Conservation (phyloP, 2,797 vertebrate genomes). For the Intellagama lesueurii region DNA sequence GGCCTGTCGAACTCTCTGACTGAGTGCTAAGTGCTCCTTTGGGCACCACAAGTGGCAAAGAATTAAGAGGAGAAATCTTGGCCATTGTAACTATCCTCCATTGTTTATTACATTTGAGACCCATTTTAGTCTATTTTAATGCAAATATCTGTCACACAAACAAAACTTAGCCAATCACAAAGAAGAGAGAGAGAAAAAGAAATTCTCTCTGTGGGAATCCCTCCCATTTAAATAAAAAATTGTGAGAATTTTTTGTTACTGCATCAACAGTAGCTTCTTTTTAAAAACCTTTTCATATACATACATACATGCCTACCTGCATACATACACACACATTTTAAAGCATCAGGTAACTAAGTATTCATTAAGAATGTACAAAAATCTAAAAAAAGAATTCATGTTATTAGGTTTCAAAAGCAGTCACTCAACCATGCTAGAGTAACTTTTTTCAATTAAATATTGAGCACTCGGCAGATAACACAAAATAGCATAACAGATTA, state of each 20-base stretch:
- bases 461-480: slow-evolving; percentile 51
- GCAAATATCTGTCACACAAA: slow-evolving; percentile 52
- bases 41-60: background rate
- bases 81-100: background rate
- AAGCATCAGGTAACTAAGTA: slow-evolving; percentile 52
- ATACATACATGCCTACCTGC: background rate
- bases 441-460: slow-evolving; percentile 67
- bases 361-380: slow-evolving; percentile 56
- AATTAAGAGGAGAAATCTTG: background rate
- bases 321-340: background rate
- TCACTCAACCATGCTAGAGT: slow-evolving; percentile 41
- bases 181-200: slow-evolving; percentile 8
- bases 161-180: slow-evolving; percentile 30
- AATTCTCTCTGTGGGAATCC: slow-evolving; percentile 5
- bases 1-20: no score
- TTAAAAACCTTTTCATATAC: background rate
- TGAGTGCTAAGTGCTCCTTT: no score
- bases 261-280: background rate
- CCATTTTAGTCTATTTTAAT: slow-evolving; percentile 40
- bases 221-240: slow-evolving; percentile 34
- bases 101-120: background rate
- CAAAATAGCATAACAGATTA: slow-evolving; percentile 56
- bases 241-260: background rate
- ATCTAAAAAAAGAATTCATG: slow-evolving; percentile 52
- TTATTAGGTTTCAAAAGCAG: slow-evolving; percentile 57